These are phyloP conservation scores for Sapayoa aenigma DNA, from an alignment of 2,113 vertebrate species.

Conservation along the genomic window DNA sequence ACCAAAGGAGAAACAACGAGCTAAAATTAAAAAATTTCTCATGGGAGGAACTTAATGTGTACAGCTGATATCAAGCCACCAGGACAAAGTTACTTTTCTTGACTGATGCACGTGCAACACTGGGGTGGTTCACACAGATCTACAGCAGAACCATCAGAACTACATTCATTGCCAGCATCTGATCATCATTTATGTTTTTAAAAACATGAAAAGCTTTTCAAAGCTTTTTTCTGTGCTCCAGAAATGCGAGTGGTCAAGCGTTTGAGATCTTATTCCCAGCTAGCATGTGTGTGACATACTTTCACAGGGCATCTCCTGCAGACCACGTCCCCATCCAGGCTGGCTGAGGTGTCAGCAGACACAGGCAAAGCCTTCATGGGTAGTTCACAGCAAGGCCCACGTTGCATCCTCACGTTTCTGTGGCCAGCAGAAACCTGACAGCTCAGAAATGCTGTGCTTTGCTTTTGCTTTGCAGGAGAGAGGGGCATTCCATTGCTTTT, in stretches of 20 bases:
- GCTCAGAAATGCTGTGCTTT: constrained; percentile 1
- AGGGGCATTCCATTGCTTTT: not conserved
- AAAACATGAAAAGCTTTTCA: not conserved
- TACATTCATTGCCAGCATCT: not conserved
- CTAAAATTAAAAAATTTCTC: not conserved
- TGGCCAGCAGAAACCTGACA: not conserved
- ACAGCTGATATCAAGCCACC: not conserved
- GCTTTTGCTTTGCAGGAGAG: not conserved
- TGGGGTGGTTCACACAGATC: not conserved
- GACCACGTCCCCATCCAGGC: not conserved
- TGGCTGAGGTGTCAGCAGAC: constrained; percentile 3
- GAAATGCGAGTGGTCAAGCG: not conserved
- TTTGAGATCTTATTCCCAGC: constrained; percentile 23
- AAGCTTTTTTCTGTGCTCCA: not conserved
- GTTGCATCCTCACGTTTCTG: not conserved
- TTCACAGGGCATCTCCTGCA: constrained; percentile 24
- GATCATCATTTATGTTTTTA: not conserved
- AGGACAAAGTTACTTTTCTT: not conserved
- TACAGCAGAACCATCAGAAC: not conserved
- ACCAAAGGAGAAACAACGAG: not conserved
- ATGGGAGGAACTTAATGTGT: not conserved
- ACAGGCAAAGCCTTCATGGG: not conserved
- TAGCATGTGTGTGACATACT: not conserved
- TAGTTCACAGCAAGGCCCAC: not conserved
- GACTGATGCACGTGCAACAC: not conserved